phyloP scores from a whole-genome alignment of 1,140 invertebrate genomes.

The Brachionus plicatilis region DNA sequence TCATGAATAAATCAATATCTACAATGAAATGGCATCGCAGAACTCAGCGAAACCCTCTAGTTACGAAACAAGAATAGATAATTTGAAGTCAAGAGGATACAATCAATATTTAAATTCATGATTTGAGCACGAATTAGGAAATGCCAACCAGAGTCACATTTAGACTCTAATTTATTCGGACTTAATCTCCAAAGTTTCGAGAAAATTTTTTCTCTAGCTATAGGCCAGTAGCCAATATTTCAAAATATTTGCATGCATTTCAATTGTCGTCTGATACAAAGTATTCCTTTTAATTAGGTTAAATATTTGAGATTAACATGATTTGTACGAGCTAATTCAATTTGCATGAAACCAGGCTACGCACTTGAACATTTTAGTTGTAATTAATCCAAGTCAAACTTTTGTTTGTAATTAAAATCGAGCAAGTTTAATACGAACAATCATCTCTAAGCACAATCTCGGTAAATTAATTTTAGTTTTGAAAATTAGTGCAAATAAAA shows the following conservation, averaged over 20 bases:
- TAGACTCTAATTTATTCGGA: background rate
- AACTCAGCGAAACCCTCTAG: background rate
- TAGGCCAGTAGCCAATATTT: background rate
- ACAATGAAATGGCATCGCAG: background rate
- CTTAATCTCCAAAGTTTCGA: background rate
- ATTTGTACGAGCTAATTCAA: background rate
- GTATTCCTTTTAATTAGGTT: background rate
- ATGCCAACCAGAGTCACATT: background rate
- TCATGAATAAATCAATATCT: background rate
- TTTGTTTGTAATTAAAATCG: background rate
- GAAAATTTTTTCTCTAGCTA: background rate
- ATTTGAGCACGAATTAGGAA: background rate
- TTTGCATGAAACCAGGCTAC: background rate
- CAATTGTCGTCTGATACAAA: background rate
- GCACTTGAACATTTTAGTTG: background rate
- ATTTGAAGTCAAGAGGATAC: background rate
- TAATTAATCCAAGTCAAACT: conserved; percentile 1
- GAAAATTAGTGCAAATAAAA: background rate
- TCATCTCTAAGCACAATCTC: background rate
- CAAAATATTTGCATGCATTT: background rate
- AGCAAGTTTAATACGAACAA: background rate
- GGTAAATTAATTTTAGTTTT: background rate
- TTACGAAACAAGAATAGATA: background rate
- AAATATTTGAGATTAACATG: conserved; percentile 1
- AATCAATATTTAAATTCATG: background rate